Evolutionary conservation across 2,888 invertebrate genomes (phyloP).

Genomic region (Anticlea derivata): DNA sequence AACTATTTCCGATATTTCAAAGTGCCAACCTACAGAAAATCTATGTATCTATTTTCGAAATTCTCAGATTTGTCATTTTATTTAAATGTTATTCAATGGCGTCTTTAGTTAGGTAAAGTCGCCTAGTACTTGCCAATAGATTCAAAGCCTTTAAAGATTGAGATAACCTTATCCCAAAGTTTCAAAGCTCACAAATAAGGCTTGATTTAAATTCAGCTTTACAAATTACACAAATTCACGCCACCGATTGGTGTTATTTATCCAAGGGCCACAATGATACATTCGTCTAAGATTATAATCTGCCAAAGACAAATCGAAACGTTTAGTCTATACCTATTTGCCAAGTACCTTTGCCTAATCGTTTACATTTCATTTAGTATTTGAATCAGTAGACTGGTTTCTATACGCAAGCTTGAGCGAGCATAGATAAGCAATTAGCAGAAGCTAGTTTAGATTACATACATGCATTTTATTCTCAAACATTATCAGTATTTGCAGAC

Average conservation of each 20-base stretch:
- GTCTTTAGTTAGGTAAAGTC: no score
- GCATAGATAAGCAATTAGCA: constrained; percentile 1
- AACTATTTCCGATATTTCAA: no score
- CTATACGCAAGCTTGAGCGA: background rate
- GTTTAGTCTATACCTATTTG: constrained; percentile 44
- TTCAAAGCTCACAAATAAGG: constrained; percentile 22
- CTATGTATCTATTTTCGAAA: no score
- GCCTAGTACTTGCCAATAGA: background rate
- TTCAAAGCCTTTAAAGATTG: constrained; percentile 23
- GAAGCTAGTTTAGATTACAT: background rate
- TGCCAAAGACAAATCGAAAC: constrained; percentile 64
- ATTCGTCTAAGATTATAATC: constrained; percentile 71
- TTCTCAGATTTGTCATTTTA: no score
- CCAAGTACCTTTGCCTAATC: constrained; percentile 36
- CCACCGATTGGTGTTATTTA: constrained; percentile 51
- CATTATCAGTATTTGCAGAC: no score
- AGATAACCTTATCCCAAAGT: constrained; percentile 23
- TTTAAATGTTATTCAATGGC: no score
- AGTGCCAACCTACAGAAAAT: no score
- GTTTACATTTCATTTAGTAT: constrained; percentile 9
- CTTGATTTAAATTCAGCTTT: constrained; percentile 35
- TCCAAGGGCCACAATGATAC: constrained; percentile 57
- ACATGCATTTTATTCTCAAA: no score
- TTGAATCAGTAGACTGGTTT: constrained; percentile 4
- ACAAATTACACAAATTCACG: constrained; percentile 54